Percentiles rank a stretch among this genome's conserved stretches.
phyloP scores from a whole-genome alignment of 2,888 invertebrate species.

The Sarcophaga caerulescens region DNA sequence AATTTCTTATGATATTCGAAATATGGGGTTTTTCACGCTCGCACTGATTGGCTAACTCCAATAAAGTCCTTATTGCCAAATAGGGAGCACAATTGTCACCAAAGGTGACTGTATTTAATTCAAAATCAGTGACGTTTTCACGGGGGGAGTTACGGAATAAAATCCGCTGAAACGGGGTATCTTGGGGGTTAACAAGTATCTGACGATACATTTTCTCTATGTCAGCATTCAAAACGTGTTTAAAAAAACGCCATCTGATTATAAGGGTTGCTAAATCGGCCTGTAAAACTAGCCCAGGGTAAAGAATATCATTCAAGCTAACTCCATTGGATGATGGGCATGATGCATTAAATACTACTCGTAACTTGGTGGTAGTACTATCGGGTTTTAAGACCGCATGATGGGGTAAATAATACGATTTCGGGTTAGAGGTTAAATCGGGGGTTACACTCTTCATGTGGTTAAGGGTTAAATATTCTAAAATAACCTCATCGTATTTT shows the following conservation, averaged over 20 bases:
- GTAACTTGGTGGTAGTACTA: not conserved
- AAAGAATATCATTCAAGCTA: not conserved
- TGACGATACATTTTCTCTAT: too few species aligned
- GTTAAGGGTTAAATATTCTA: not conserved
- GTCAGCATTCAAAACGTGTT: not conserved
- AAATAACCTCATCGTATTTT: not conserved
- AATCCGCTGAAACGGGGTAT: not conserved
- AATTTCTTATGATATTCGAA: not conserved
- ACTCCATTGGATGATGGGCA: not conserved
- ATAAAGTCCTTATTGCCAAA: not conserved
- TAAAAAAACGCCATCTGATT: not conserved
- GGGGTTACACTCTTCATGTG: not conserved
- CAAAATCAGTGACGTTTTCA: not conserved
- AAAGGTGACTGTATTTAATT: conserved; percentile 3
- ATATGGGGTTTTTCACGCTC: not conserved
- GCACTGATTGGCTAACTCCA: not conserved
- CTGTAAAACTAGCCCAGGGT: not conserved
- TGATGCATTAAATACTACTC: not conserved
- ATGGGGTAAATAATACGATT: not conserved
- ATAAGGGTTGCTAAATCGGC: not conserved
- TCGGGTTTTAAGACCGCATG: not conserved
- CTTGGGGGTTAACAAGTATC: too few species aligned
- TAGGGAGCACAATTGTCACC: not conserved
- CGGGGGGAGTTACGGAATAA: not conserved
- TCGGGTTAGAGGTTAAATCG: not conserved